Evolutionary conservation across 1,140 invertebrate genomes (phyloP).

Genomic region (Sarcophaga bullata): DNA sequence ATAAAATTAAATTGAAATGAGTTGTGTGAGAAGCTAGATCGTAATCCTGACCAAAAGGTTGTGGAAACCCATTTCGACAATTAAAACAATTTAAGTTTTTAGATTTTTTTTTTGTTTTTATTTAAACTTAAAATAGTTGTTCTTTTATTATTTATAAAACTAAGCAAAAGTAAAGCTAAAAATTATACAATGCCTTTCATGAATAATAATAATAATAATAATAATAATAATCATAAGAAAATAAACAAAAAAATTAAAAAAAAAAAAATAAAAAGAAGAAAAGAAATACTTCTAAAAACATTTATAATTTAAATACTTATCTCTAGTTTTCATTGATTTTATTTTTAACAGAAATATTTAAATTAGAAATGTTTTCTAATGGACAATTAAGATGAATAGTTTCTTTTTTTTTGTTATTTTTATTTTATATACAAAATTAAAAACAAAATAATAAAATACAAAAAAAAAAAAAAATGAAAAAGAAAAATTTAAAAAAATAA

Average conservation of each 20-base stretch:
- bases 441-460: conserved; percentile 23
- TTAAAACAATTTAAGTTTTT: not conserved
- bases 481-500: conserved; percentile 24
- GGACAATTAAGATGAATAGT: not conserved
- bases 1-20: too few species aligned
- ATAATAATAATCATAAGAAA: conserved; percentile 16
- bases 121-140: conserved; percentile 33
- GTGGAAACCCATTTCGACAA: not conserved
- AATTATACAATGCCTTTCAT: conserved; percentile 40
- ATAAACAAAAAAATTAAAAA: not conserved
- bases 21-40: too few species aligned
- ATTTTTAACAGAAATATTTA: not conserved
- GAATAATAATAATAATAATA: conserved; percentile 26
- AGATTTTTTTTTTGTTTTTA: conserved; percentile 32
- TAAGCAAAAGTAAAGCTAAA: conserved; percentile 40
- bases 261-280: conserved; percentile 21
- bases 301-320: conserved; percentile 1
- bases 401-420: conserved; percentile 4
- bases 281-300: conserved; percentile 11
- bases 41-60: too few species aligned
- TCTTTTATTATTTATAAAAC: conserved; percentile 19
- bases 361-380: conserved; percentile 20
- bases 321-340: not conserved
- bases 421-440: conserved; percentile 29
- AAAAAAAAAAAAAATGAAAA: conserved; percentile 19